A percentile compares a stretch with the other conserved stretches of the same genome.
These are phyloP conservation scores for Oncorhynchus tshawytscha DNA, from an alignment of 2,113 vertebrate species.

Conservation along the genomic window DNA sequence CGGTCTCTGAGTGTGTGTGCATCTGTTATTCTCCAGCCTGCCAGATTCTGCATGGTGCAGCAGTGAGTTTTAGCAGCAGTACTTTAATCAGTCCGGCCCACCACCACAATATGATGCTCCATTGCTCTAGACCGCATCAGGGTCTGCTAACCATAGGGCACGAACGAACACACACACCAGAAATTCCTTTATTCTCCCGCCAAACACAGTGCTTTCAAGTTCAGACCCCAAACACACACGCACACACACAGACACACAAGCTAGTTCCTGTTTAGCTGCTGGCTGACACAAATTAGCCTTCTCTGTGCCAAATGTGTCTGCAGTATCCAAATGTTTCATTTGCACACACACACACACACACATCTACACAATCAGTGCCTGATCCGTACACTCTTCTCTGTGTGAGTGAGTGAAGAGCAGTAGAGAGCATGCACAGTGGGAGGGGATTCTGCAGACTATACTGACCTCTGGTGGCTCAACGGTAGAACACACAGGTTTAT, in stretches of 20 bases:
- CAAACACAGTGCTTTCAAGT: constrained; percentile 40
- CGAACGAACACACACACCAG: constrained; percentile 16
- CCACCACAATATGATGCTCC: constrained; percentile 65
- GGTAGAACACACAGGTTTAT: neutral
- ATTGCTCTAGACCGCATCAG: constrained; percentile 60
- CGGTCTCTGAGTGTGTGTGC: constrained; percentile 13
- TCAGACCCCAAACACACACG: constrained; percentile 4
- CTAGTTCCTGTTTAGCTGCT: neutral
- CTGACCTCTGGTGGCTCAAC: constrained; percentile 62
- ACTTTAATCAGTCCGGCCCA: constrained; percentile 46
- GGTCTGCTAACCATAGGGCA: constrained; percentile 46
- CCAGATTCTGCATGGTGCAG: constrained; percentile 3
- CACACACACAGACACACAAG: constrained; percentile 11
- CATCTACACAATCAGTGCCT: neutral
- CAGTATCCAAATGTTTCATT: neutral
- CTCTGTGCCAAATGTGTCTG: too few relatives aligned
- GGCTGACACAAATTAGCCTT: too few relatives aligned
- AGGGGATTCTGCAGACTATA: constrained; percentile 41
- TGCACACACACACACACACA: constrained; percentile 37
- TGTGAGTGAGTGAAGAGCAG: neutral
- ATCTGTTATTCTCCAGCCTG: neutral
- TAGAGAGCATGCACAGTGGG: neutral
- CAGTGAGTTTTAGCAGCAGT: constrained; percentile 32
- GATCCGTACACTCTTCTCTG: neutral
- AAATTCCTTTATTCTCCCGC: constrained; percentile 57